These are phyloP conservation scores for Caenorhabditis brenneri DNA, from an alignment of 1,140 invertebrate species.

Conservation along the genomic window DNA sequence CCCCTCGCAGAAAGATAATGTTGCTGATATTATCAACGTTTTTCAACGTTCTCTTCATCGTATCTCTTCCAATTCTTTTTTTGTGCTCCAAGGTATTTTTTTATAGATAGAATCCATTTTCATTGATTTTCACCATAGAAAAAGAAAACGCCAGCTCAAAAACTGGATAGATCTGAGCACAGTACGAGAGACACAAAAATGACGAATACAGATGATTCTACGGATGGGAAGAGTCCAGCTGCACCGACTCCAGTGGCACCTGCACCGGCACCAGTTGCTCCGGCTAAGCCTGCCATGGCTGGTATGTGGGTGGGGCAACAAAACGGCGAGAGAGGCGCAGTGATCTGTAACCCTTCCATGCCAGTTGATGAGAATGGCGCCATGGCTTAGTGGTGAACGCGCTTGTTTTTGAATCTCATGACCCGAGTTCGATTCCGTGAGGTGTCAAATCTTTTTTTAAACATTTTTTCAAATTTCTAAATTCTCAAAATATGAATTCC, in stretches of 20 bases:
- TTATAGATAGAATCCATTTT: background rate
- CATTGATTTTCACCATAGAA: background rate
- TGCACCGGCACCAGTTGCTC: background rate
- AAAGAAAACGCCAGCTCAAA: background rate
- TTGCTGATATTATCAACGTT: background rate
- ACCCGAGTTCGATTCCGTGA: too few relatives aligned
- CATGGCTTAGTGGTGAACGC: too few relatives aligned
- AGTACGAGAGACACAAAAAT: background rate
- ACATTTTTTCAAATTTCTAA: too few relatives aligned
- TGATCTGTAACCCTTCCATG: too few relatives aligned
- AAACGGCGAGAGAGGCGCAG: too few relatives aligned
- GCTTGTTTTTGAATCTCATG: too few relatives aligned
- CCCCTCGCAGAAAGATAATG: conserved; percentile 12
- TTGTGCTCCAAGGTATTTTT: background rate
- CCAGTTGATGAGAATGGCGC: too few relatives aligned
- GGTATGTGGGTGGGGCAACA: too few relatives aligned
- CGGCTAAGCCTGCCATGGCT: background rate
- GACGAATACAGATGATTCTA: background rate
- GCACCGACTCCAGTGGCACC: background rate
- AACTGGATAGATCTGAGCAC: background rate
- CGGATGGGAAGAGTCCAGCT: background rate
- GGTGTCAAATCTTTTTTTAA: too few relatives aligned
- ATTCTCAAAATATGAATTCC: too few relatives aligned
- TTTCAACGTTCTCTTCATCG: background rate
- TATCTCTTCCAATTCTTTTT: background rate